Evolutionary conservation across 2,113 vertebrate genomes (phyloP).

Genomic region (Mesocricetus auratus): DNA sequence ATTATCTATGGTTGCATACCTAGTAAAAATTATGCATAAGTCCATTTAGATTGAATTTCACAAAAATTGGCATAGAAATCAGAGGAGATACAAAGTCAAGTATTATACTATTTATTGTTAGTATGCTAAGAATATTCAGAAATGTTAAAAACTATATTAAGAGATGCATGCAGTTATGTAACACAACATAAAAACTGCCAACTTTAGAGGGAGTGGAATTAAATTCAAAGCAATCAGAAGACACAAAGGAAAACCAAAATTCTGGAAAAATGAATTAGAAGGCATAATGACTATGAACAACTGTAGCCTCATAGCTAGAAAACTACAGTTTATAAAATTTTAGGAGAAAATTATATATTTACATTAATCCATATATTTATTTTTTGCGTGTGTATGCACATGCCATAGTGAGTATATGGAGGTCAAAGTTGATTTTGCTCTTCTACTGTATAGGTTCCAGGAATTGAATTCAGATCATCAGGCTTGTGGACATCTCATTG

Average conservation of each 20-base stretch:
- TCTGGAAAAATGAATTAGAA: constrained; percentile 16
- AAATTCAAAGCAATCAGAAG: neutral
- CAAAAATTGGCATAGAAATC: neutral
- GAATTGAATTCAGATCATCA: neutral
- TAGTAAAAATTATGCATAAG: neutral
- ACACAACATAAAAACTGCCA: neutral
- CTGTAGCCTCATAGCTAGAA: neutral
- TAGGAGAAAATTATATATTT: neutral
- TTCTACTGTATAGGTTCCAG: neutral
- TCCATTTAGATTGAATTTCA: constrained; percentile 8
- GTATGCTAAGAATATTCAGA: constrained; percentile 11
- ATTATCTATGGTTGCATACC: neutral
- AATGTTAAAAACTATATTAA: constrained; percentile 27
- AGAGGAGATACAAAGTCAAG: neutral
- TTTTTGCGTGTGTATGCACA: neutral
- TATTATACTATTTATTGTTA: neutral
- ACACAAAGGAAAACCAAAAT: constrained; percentile 8
- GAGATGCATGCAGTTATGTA: neutral
- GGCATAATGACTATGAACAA: neutral
- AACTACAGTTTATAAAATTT: neutral
- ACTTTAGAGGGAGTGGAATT: neutral
- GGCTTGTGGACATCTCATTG: neutral
- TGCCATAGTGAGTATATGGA: neutral
- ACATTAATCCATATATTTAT: neutral
- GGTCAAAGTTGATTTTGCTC: neutral